A percentile compares a stretch with the other conserved stretches of the same genome.
Conservation (phyloP, 2,797 vertebrate species). For the Buceros bicornis region DNA sequence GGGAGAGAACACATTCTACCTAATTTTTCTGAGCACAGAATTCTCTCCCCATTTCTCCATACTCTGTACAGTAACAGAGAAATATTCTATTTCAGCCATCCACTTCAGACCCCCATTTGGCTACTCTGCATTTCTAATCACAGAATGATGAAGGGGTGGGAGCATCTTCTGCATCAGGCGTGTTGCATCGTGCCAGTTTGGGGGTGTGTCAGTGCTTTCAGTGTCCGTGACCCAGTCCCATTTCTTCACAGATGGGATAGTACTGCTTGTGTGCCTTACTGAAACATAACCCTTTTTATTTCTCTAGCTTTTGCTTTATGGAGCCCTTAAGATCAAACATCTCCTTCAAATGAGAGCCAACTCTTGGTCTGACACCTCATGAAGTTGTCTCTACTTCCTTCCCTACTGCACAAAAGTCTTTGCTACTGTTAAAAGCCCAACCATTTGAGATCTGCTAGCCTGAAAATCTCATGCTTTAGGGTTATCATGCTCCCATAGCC, state of each 20-base stretch:
- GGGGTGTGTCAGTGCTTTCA: background rate
- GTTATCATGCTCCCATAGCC: background rate
- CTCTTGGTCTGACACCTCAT: slow-evolving; percentile 24
- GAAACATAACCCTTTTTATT: background rate
- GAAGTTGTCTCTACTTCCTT: slow-evolving; percentile 7
- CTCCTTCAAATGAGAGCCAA: background rate
- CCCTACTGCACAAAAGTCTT: background rate
- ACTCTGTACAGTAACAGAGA: no score
- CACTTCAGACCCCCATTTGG: background rate
- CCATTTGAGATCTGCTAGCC: background rate
- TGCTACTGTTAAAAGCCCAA: background rate
- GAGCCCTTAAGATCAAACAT: background rate
- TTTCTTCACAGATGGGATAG: background rate
- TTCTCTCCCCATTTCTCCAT: background rate
- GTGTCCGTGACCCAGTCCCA: background rate
- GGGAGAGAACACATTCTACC: background rate
- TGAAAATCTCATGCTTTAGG: background rate
- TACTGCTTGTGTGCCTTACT: background rate
- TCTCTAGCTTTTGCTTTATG: background rate
- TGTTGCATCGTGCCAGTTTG: background rate
- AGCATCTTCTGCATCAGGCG: background rate
- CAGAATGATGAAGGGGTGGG: background rate
- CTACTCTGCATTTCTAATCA: background rate
- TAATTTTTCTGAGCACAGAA: background rate
- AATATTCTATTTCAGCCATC: background rate